Base-by-base conservation (phyloP, 2,888 invertebrate genomes). In the Nomada flava region DNA sequence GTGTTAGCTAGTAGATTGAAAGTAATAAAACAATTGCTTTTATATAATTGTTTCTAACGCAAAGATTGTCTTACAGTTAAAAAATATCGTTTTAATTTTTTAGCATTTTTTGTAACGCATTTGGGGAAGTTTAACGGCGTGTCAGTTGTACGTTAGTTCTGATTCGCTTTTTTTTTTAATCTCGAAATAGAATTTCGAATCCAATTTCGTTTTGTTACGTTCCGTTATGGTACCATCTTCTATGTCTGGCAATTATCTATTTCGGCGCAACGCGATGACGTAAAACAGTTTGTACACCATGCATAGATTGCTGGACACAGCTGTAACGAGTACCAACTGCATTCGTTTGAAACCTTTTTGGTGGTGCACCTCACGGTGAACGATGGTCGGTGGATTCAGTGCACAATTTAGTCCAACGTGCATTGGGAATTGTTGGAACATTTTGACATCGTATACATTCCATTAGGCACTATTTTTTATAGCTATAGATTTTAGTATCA, bases 301-400 rank as follows among this genome's bases (percentile, higher is more conserved):
- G 42, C 15, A 62, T 20, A 53, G 52, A 70, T 73, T 69, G 76
- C 68, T 52, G 50, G 75, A 82, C 63, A 29, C 68, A 15, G 10
- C 36, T 64, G 65, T 79, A 83, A 72, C 76, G 63, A 65, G 53
- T 47, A 79, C 75, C 44, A 55, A 63, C 68, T 57, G 50, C 23
- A 11, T 64, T 44, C 53, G 70, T n/a, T 26, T n/a, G 20, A 1
- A 44, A 29, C 18, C 42, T 57, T 23, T 76, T 62, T 59, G 2
- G 0, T 18, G 18, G n/a, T 7, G 11, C 52, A 36, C 36, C 36
- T 29, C 23, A 23, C 13, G 18, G 36, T 13, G 47, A 42, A 7
- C 42, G n/a, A 64, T 64, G 26, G 42, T 13, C 11, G 23, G n/a
- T 5, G 47, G 29, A 36, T 67, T 26, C 23, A 55, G 36, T 29